A percentile compares a stretch with the other conserved stretches of the same genome.
phyloP scores from a whole-genome alignment of 92 coral and sea anemone genomes.

The Parazoanthus darwini region DNA sequence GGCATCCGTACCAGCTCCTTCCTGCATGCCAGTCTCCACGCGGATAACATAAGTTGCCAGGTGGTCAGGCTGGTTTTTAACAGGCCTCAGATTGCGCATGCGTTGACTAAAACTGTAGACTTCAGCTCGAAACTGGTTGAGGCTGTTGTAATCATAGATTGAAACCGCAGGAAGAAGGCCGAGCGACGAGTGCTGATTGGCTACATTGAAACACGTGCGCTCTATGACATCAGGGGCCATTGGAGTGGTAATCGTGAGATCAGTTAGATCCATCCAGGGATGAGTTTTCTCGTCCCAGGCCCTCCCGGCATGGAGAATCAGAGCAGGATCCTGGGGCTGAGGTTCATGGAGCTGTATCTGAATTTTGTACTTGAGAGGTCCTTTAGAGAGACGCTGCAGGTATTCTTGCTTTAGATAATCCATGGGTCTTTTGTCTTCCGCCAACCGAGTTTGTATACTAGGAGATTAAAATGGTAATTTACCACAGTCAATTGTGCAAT shows the following conservation, averaged over 20 bases:
- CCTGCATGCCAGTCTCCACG: no score
- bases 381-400: constrained; percentile 23
- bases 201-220: constrained; percentile 46
- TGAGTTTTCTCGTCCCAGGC: constrained; percentile 41
- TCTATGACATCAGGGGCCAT: constrained; percentile 25
- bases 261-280: constrained; percentile 48
- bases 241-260: constrained; percentile 9
- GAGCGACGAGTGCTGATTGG: constrained; percentile 48
- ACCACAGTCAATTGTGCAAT: no score
- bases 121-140: constrained; percentile 50
- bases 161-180: constrained; percentile 69
- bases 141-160: constrained; percentile 68
- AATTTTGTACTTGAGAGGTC: constrained; percentile 36
- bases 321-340: constrained; percentile 32
- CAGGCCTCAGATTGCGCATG: constrained; percentile 26
- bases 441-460: no score
- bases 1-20: no score
- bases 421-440: no score
- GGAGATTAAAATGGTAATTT: no score
- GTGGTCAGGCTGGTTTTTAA: not conserved
- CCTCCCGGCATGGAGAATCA: constrained; percentile 45
- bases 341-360: constrained; percentile 45
- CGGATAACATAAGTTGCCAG: no score
- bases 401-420: no score
- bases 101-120: no score